Evolutionary conservation across 1,140 invertebrate genomes (phyloP).

Genomic region (Drosophila auraria): DNA sequence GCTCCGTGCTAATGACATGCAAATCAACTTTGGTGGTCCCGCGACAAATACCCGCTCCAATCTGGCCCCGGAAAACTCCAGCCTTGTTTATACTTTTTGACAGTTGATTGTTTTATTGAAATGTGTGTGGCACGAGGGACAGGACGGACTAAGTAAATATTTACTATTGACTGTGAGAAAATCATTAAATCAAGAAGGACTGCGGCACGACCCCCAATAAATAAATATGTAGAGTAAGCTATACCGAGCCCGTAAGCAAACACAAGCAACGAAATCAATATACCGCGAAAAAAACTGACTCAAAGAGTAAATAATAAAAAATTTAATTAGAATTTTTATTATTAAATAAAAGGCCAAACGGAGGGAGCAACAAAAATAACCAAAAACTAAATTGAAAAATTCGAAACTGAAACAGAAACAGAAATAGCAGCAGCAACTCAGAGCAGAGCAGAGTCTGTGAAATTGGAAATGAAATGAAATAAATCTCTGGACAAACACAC

Average conservation of each 20-base stretch:
- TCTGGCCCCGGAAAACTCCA: slow-evolving; percentile 9
- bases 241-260: slow-evolving; percentile 9
- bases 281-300: slow-evolving; percentile 39
- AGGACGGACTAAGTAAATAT: slow-evolving; percentile 58
- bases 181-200: slow-evolving; percentile 61
- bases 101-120: slow-evolving; percentile 79
- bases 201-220: background rate
- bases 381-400: slow-evolving; percentile 71
- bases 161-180: slow-evolving; percentile 72
- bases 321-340: slow-evolving; percentile 77
- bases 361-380: slow-evolving; percentile 16
- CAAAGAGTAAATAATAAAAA: slow-evolving; percentile 55
- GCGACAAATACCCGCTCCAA: slow-evolving; percentile 25
- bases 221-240: background rate
- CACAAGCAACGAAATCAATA: slow-evolving; percentile 38
- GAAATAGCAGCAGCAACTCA: slow-evolving; percentile 14
- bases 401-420: slow-evolving; percentile 32
- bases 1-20: slow-evolving; percentile 73
- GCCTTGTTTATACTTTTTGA: slow-evolving; percentile 57
- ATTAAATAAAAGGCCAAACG: slow-evolving; percentile 65
- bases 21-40: slow-evolving; percentile 76
- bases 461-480: slow-evolving; percentile 77
- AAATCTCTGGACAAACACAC: slow-evolving; percentile 71
- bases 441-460: slow-evolving; percentile 17
- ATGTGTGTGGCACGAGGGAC: slow-evolving; percentile 37